Base-by-base conservation (phyloP, 2,113 vertebrate genomes). In the Proteles cristata region DNA sequence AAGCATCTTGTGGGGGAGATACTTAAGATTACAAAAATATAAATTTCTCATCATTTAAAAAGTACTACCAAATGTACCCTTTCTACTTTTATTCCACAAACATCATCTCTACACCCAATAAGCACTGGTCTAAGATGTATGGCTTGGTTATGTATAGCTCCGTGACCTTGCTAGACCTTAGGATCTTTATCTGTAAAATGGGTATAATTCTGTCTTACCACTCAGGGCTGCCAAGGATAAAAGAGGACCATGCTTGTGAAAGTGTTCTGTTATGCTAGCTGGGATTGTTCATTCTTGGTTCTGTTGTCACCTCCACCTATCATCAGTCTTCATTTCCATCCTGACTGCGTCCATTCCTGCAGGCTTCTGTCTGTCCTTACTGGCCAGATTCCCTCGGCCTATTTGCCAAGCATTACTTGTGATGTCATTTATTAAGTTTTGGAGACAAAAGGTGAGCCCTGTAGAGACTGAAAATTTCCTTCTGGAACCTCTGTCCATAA, bases 371-470 rank as follows among this genome's bases (percentile, higher is more conserved):
- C 83, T 92, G 66, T 93, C 50, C 66, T 86, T 73, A 61, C 63
- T 28, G n/a, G 15, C 63, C 65, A 39, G 33, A 69, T 26, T 88
- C 85, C 68, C 5, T 85, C 58, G n/a, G 48, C 69, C 73, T 55
- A 26, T 53, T 74, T 88, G 88, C 39, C 90, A 95, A 63, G 66
- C 6, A 83, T 97, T 68, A 19, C 39, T 92, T 89, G 33, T 92
- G 86, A 96, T 58, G 61, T 96, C 93, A 71, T 87, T 86, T 53
- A 81, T n/a, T 61, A 88, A 63, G 63, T 55, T 53, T 63, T 50
- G 45, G 93, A 97, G 80, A 79, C 79, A 76, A 80, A 82, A 89
- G 61, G 23, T 76, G 31, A 91, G 90, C 53, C 77, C 74, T 84
- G 8, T 48, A 19, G 61, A 94, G 58, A 66, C 71, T 31, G 63